Evolutionary conservation across 2,113 vertebrate species (phyloP).

Genomic region (Antennarius striatus): DNA sequence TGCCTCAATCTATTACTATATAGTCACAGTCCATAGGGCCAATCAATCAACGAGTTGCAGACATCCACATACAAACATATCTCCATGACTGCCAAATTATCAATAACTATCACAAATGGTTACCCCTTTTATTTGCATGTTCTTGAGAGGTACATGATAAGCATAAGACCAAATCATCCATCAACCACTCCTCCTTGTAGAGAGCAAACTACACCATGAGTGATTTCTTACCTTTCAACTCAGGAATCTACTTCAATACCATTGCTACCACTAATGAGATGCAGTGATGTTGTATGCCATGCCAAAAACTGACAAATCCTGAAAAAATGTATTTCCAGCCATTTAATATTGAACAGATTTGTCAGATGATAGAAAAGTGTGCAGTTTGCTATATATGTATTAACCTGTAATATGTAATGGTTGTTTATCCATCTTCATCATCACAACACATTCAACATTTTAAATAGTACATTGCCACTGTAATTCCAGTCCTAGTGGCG

Average conservation of each 20-base stretch:
- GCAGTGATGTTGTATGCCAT: not conserved
- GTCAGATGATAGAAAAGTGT: constrained; percentile 3
- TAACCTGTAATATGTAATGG: constrained; percentile 26
- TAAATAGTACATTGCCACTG: constrained; percentile 16
- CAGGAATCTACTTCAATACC: not conserved
- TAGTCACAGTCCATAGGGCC: not conserved
- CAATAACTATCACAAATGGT: not conserved
- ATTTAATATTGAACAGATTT: constrained; percentile 5
- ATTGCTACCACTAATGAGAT: not conserved
- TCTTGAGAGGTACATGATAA: not conserved
- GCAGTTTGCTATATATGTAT: constrained; percentile 15
- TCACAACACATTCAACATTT: constrained; percentile 3
- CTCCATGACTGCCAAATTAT: not conserved
- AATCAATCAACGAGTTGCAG: constrained; percentile 1
- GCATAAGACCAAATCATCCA: not conserved
- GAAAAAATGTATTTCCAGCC: not conserved
- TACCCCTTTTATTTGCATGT: not conserved
- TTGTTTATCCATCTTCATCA: constrained; percentile 22
- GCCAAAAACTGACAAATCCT: not conserved
- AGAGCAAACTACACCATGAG: not conserved
- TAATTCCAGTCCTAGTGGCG: constrained; percentile 7
- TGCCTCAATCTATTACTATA: not conserved
- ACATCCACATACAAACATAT: not conserved
- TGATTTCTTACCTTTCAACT: not conserved
- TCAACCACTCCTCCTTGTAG: not conserved